Base-by-base conservation (phyloP, 2,888 invertebrate species). In the Muschampia staudingeri region DNA sequence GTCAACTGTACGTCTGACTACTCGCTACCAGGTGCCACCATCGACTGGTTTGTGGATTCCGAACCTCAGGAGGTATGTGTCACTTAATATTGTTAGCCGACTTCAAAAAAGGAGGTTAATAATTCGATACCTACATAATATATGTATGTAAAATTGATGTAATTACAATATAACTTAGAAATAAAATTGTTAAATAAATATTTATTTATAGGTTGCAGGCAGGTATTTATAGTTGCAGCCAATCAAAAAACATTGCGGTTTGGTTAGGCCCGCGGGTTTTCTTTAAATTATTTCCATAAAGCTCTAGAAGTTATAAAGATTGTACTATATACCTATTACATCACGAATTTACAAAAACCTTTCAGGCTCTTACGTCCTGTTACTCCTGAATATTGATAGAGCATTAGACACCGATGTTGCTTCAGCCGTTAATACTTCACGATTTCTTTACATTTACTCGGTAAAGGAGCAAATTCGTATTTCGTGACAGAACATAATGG, bases 1-100 rank as follows among this genome's bases (percentile, higher is more conserved):
- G 94, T 97, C 37, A 96, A 97, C 93, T 97, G 97, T 89, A 97
- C 97, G 0, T 95, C 96, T 0, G 97, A 96, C 91, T 95, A 96
- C 90, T 96, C 97, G 0, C 89, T 96, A 11, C 97, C 97, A 11
- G 93, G 94, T 0, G 97, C 97, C 11, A 92, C 88, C 2, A 93
- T 97, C 77, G 95, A 96, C 91, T 97, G 97, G 97, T 97, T 95
- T 84, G 95, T 97, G 70, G 96, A 97, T 87, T 91, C 93, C 0
- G 95, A 96, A 79, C 94, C 93, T 0, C 96, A 96, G 83, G 96
- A 96, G 94, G 96, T 96, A 78, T 89, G 91, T 70, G 52, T 6
- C 6, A 25, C 25, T 25, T 25, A 25, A 25, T 25, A 25, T 25
- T 25, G 1, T 25, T 25, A 25, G 25, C 25, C 25, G 25, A 25